Conservation (phyloP, 2,113 vertebrate genomes). For the Rhegmatorhina hoffmannsi region DNA sequence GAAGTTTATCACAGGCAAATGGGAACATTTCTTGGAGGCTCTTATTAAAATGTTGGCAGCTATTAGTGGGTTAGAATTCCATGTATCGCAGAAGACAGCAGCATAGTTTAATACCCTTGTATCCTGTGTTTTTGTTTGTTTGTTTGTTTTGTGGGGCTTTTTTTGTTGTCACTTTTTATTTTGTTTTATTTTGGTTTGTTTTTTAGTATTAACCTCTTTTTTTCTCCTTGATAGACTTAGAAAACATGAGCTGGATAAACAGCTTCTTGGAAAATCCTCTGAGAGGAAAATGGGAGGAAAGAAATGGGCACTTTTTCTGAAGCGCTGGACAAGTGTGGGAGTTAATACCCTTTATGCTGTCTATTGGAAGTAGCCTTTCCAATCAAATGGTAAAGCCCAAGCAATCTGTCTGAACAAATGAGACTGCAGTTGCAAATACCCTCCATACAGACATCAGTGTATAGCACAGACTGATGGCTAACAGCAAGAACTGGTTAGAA, state of each 20-base stretch:
- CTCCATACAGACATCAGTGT: background rate
- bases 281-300: background rate
- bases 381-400: background rate
- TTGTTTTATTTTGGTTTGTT: background rate
- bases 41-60: constrained; percentile 6
- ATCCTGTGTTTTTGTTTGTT: background rate
- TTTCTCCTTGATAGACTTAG: background rate
- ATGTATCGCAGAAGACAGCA: background rate
- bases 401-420: background rate
- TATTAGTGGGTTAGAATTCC: background rate
- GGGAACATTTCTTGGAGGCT: background rate
- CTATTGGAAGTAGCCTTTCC: background rate
- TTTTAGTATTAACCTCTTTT: background rate
- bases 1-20: constrained; percentile 26
- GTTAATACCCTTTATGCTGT: background rate
- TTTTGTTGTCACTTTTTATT: background rate
- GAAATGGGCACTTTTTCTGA: background rate
- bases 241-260: background rate
- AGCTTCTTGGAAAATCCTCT: background rate
- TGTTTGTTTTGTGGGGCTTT: background rate
- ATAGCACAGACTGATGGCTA: background rate
- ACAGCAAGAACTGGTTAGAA: background rate
- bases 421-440: background rate
- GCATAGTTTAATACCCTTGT: background rate
- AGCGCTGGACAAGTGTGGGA: background rate